Evolutionary conservation across 1,140 invertebrate species (phyloP).

Genomic region (Nixonia krombeini): DNA sequence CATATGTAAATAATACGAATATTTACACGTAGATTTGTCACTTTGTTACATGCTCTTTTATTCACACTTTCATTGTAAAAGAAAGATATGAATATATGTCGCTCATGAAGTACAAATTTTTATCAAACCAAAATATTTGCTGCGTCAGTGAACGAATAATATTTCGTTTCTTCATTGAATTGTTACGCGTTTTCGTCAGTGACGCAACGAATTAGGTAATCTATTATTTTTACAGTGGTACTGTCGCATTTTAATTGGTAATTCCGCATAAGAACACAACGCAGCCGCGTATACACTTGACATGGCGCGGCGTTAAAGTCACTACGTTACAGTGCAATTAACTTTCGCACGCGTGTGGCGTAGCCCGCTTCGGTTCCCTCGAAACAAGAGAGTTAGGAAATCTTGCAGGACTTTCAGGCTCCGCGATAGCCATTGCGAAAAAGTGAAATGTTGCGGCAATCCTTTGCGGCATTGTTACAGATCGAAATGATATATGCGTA

Average conservation of each 20-base stretch:
- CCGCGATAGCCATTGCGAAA: slow-evolving; percentile 32
- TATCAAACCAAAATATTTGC: too few species aligned
- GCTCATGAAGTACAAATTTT: too few species aligned
- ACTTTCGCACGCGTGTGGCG: slow-evolving; percentile 43
- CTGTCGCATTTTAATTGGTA: slow-evolving; percentile 43
- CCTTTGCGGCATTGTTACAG: not conserved
- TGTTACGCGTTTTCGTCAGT: too few species aligned
- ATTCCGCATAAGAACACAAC: slow-evolving; percentile 39
- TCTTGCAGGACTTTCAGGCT: slow-evolving; percentile 47
- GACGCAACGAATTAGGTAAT: too few species aligned
- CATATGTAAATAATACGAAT: too few species aligned
- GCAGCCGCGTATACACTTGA: slow-evolving; percentile 36
- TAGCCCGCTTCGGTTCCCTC: slow-evolving; percentile 41
- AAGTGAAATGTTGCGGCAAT: slow-evolving; percentile 18
- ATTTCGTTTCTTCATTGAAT: too few species aligned
- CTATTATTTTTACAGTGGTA: too few species aligned
- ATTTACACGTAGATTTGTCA: too few species aligned
- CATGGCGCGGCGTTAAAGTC: slow-evolving; percentile 47
- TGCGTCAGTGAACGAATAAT: too few species aligned
- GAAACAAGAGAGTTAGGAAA: slow-evolving; percentile 48
- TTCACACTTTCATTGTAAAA: too few species aligned
- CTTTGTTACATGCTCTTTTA: too few species aligned
- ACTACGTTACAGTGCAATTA: slow-evolving; percentile 46
- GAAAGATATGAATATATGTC: too few species aligned
- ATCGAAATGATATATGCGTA: not conserved